Base-by-base conservation (phyloP, 2,113 vertebrate species). In the Ameiurus melas region DNA sequence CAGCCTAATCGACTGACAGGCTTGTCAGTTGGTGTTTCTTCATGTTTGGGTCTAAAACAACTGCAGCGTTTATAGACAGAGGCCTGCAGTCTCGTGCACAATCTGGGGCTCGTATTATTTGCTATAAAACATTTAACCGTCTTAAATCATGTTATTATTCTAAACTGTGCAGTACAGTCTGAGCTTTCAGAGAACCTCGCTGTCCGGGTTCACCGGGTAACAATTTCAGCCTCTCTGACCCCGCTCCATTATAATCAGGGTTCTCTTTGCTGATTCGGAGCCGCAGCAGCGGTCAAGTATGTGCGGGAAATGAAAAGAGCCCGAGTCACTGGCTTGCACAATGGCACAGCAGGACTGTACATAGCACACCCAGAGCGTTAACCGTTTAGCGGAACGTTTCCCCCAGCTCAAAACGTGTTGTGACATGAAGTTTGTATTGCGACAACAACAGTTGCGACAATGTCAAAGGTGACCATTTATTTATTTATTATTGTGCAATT, bases 241-340 rank as follows among this genome's bases (percentile, higher is more conserved):
- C 80, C n/a, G 0, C 16, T 6, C 19, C 19, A 51, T n/a, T 36
- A 39, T 30, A 83, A 83, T 47, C 60, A 79, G 88, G 73, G 19
- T 30, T 33, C 57, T 68, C 62, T 58, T 8, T 27, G 47, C 64
- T 88, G 53, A 77, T 66, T 47, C 39, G 47, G 57, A 47, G 27
- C 77, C 19, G 62, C 30, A 62, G 83, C 83, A 85, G 60, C 25
- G 22, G 53, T 51, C 53, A 80, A 81, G 66, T 57, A 62, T 17
- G n/a, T 64, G 78, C 86, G 88, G 84, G 79, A 90, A 86, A 88
- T 83, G 57, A 90, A 88, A 64, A 79, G 57, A 88, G 64, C 82
- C 78, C 27, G n/a, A 86, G 20, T 6, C 43, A 13, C 60, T 78
- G 79, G 70, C 78, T 70, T 84, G 75, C 58, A 85, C 85, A 90